phyloP scores from a whole-genome alignment of 2,888 invertebrate species.

The Stenchaetothrips biformis region DNA sequence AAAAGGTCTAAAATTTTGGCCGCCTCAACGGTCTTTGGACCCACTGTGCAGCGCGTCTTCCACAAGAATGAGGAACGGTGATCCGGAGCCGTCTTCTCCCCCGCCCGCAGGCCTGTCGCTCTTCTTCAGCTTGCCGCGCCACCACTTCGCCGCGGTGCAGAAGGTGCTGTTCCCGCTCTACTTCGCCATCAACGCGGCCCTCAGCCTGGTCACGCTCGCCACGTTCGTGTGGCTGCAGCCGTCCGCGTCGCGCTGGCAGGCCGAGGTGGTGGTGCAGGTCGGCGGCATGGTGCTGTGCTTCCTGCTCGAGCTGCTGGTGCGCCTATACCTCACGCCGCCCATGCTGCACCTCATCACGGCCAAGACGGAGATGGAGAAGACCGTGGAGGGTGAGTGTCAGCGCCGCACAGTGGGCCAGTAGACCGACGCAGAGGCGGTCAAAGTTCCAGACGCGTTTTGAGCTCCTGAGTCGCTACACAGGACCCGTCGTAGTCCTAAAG shows the following conservation, averaged over 20 bases:
- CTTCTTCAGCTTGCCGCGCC: conserved; percentile 79
- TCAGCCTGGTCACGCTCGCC: conserved; percentile 67
- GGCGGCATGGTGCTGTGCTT: conserved; percentile 60
- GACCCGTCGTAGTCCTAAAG: no score
- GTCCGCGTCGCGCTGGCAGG: conserved; percentile 41
- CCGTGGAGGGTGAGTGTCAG: conserved; percentile 34
- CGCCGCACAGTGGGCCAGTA: no score
- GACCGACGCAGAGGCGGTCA: no score
- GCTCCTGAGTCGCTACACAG: no score
- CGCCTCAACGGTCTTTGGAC: no score
- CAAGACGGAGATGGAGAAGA: conserved; percentile 65
- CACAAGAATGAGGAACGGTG: no score
- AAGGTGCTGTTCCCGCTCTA: conserved; percentile 81
- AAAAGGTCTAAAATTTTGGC: no score
- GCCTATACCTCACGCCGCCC: conserved; percentile 70
- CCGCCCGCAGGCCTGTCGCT: conserved; percentile 65
- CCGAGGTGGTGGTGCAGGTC: conserved; percentile 56
- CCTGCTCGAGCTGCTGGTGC: conserved; percentile 66
- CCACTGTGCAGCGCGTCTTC: no score
- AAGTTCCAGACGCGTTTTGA: no score
- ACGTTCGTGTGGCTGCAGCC: conserved; percentile 62
- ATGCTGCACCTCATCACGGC: conserved; percentile 67
- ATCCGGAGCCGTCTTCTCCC: background rate
- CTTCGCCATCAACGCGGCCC: conserved; percentile 69
- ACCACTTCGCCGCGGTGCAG: conserved; percentile 82